A percentile compares a stretch with the other conserved stretches of the same genome.
phyloP scores from a whole-genome alignment of 2,797 vertebrate genomes.

The Cetoscarus ocellatus region DNA sequence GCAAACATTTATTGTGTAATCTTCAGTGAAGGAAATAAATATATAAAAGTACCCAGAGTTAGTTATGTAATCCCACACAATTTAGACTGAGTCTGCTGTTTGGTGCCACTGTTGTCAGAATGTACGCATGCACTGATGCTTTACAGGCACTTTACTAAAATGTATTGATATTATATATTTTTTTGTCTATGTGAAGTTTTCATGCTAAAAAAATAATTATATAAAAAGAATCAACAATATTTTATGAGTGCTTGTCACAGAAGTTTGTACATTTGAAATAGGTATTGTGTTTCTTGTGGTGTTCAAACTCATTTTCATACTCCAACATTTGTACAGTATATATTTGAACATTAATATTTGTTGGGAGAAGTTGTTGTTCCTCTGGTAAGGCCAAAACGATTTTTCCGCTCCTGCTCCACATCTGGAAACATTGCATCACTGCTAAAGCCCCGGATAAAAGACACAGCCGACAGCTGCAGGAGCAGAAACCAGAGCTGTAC shows the following conservation, averaged over 20 bases:
- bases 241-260: no score
- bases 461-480: slow-evolving; percentile 60
- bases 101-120: background rate
- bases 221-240: no score
- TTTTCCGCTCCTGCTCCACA: slow-evolving; percentile 69
- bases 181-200: no score
- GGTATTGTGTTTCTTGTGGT: no score
- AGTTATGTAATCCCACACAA: slow-evolving; percentile 5
- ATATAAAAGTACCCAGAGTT: background rate
- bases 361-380: slow-evolving; percentile 1
- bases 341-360: background rate
- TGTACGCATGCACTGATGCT: background rate
- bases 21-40: background rate
- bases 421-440: slow-evolving; percentile 87
- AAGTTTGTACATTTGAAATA: no score
- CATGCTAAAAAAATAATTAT: no score
- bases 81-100: background rate
- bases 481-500: slow-evolving; percentile 35
- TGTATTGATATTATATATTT: no score
- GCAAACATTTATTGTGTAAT: no score
- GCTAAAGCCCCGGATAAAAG: slow-evolving; percentile 73
- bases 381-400: background rate
- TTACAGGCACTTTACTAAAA: no score
- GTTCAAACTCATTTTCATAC: no score
- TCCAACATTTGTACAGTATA: no score